phyloP scores from a whole-genome alignment of 2,113 vertebrate species.

The Rhynchomys soricoides region DNA sequence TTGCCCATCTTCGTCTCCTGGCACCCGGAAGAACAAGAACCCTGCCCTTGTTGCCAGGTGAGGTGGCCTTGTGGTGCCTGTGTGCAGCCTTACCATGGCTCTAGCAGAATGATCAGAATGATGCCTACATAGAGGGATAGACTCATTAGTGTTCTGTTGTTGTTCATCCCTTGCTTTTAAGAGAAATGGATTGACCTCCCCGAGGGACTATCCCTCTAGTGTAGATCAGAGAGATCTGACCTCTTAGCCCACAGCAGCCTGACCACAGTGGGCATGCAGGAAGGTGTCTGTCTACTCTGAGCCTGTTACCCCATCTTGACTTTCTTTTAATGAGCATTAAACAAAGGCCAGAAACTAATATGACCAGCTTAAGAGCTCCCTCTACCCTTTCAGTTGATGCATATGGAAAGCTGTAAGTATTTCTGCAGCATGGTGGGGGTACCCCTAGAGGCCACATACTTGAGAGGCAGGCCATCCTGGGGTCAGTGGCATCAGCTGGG shows the following conservation, averaged over 20 bases:
- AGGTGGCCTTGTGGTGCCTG: background rate
- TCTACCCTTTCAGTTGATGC: background rate
- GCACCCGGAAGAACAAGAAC: background rate
- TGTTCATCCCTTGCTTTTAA: background rate
- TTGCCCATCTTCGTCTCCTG: background rate
- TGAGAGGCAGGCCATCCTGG: slow-evolving; percentile 92
- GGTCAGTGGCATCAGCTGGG: slow-evolving; percentile 91
- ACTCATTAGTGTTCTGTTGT: background rate
- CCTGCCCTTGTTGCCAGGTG: fast-evolving
- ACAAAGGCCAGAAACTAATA: background rate
- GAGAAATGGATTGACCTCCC: background rate
- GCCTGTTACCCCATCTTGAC: background rate
- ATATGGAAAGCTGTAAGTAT: background rate
- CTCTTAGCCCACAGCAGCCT: background rate
- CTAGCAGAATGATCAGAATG: background rate
- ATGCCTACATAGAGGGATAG: background rate
- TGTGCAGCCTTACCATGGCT: too few species aligned
- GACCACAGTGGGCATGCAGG: background rate
- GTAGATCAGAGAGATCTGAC: background rate
- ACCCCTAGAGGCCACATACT: slow-evolving; percentile 84
- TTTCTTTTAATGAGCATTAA: background rate
- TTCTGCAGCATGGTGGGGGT: background rate
- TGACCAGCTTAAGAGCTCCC: background rate
- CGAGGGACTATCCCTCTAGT: background rate
- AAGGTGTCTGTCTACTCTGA: fast-evolving